phyloP scores from a whole-genome alignment of 2,113 vertebrate genomes.

The Rattus norvegicus region DNA sequence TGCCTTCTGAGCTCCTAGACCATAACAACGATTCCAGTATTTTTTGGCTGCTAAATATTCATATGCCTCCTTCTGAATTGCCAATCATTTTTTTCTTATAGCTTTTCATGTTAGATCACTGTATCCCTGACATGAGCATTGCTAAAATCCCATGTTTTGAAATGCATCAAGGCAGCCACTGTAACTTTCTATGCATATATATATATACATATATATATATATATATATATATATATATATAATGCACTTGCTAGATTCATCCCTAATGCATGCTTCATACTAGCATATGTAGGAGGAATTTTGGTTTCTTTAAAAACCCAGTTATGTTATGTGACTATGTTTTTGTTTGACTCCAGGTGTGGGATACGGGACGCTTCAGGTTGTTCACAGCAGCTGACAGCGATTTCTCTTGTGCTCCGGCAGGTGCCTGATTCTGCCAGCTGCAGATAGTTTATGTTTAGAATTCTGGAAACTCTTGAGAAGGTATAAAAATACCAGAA shows the following conservation, averaged over 20 bases:
- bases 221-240: neutral
- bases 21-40: neutral
- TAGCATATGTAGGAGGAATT: neutral
- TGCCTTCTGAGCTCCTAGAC: neutral
- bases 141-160: neutral
- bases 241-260: neutral
- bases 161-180: neutral
- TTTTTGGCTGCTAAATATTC: conserved; percentile 25
- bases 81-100: neutral
- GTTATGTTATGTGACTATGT: too few relatives aligned
- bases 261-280: neutral
- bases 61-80: neutral
- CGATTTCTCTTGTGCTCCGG: too few relatives aligned
- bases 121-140: conserved; percentile 31
- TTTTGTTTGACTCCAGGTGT: too few relatives aligned
- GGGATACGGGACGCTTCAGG: too few relatives aligned
- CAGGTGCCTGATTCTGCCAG: too few relatives aligned
- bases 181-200: neutral
- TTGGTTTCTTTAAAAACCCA: too few relatives aligned
- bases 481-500: too few relatives aligned
- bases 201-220: neutral
- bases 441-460: too few relatives aligned
- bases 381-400: too few relatives aligned
- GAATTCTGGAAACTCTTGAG: too few relatives aligned
- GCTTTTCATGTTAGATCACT: conserved; percentile 2